A percentile compares a stretch with the other conserved stretches of the same genome.
phyloP scores from a whole-genome alignment of 2,113 vertebrate species.

The Notechis scutatus region DNA sequence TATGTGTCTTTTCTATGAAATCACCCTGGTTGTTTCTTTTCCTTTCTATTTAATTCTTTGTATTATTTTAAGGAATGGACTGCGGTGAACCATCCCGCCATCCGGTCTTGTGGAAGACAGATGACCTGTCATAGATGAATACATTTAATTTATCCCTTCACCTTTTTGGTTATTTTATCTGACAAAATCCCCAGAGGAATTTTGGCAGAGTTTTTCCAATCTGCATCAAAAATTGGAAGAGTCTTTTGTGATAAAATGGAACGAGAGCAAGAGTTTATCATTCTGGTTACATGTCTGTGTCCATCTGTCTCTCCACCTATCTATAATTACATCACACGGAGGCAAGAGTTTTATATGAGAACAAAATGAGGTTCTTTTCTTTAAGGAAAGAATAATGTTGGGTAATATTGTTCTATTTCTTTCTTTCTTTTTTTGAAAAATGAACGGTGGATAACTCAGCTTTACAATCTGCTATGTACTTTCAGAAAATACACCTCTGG shows the following conservation, averaged over 20 bases:
- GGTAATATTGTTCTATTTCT: not conserved
- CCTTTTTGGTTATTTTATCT: not conserved
- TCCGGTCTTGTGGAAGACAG: not conserved
- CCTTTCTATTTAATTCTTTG: not conserved
- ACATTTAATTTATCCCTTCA: not conserved
- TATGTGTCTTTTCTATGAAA: not conserved
- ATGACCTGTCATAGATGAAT: not conserved
- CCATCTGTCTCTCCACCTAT: not conserved
- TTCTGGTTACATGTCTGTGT: not conserved
- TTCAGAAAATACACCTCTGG: not conserved
- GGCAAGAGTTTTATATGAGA: not conserved
- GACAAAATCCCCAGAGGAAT: not conserved
- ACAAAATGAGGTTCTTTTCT: not conserved
- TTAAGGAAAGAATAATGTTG: not conserved
- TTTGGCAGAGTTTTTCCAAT: not conserved
- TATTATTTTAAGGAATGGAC: not conserved
- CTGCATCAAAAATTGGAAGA: not conserved
- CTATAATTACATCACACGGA: not conserved
- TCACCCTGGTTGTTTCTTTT: rapidly evolving
- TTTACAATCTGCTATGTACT: not conserved
- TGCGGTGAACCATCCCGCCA: not conserved
- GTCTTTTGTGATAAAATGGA: not conserved
- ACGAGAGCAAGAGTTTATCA: not conserved
- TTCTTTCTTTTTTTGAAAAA: not conserved
- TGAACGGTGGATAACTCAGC: not conserved